Evolutionary conservation across 92 coral and sea anemone genomes (phyloP), one percentile per base, ranked within the genome.

Genomic region (Epizoanthus illoricatus): DNA sequence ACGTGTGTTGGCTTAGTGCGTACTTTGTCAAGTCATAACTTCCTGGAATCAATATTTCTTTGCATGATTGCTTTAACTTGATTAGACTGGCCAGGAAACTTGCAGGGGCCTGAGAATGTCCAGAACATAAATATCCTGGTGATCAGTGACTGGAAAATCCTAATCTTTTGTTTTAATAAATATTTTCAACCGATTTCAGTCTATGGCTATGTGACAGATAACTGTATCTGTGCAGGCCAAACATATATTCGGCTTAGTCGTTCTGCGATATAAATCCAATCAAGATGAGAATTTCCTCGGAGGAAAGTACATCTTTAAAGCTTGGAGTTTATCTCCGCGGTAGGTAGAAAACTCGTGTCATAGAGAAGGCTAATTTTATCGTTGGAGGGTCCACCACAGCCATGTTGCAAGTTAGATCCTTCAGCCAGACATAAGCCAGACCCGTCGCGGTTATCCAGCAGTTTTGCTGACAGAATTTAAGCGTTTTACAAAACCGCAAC

Each of bases 31-130:
- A 78, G 82, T 78, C 82, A 78, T 43, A 78, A 78, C 82, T 78
- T 78, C 82, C 82, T 78, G 82, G 82, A 78, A 78, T 78, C 72
- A 43, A 20, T 41, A 39, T 62, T 67, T 64, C 39, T 78, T 0
- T 78, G 65, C 82, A 60, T 78, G 39, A 63, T 42, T 60, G 42
- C 59, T 41, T 43, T 78, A 63, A 78, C 82, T 61, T 78, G 72
- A 78, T 78, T 78, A 78, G 82, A 67, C 82, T 78, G 82, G 71
- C 71, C 82, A 78, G 82, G 82, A 78, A 78, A 78, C 82, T 20
- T 21, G 42, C 82, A 63, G 57, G 56, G 82, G 52, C 82, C 82
- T 70, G 36, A 61, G 82, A 61, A 63, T 17, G 82, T 63, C 82
- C 82, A 78, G 82, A 78, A 69, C 64, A 78, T 63, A 12, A 62